Evolutionary conservation across 2,113 vertebrate genomes (phyloP).

Genomic region (Xerus inauris): DNA sequence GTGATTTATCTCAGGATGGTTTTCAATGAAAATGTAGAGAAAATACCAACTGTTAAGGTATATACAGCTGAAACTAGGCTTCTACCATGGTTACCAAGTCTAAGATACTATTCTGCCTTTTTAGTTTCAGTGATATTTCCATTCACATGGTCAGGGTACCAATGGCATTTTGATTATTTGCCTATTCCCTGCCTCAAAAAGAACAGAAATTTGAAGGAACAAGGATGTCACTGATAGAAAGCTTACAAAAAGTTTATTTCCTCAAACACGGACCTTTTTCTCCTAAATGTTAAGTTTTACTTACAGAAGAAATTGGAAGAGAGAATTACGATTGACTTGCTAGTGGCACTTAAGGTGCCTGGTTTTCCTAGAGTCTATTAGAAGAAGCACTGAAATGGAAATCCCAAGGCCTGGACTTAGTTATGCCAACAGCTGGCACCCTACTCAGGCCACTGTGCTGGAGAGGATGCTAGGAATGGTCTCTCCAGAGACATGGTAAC

Average conservation of each 20-base stretch:
- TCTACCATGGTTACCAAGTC: not conserved
- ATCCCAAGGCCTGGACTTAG: not conserved
- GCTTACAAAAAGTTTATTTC: not conserved
- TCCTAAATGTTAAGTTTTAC: not conserved
- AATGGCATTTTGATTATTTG: not conserved
- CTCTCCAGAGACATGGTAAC: rapidly evolving
- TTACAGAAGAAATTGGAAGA: not conserved
- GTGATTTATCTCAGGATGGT: conserved; percentile 1
- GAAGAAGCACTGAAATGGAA: not conserved
- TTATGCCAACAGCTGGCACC: not conserved
- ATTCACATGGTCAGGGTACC: not conserved
- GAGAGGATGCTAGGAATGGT: not conserved
- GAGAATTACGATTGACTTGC: not conserved
- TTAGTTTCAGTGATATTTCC: not conserved
- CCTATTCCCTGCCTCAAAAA: not conserved
- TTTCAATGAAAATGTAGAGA: conserved; percentile 2
- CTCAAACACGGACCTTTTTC: not conserved
- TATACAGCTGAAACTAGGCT: not conserved
- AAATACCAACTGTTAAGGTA: not conserved
- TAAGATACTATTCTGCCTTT: not conserved
- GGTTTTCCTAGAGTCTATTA: not conserved
- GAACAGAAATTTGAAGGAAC: not conserved
- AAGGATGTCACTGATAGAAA: not conserved
- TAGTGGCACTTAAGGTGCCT: not conserved
- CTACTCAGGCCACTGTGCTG: rapidly evolving